Conservation (phyloP, 2,888 invertebrate species). For the Eledone cirrhosa region DNA sequence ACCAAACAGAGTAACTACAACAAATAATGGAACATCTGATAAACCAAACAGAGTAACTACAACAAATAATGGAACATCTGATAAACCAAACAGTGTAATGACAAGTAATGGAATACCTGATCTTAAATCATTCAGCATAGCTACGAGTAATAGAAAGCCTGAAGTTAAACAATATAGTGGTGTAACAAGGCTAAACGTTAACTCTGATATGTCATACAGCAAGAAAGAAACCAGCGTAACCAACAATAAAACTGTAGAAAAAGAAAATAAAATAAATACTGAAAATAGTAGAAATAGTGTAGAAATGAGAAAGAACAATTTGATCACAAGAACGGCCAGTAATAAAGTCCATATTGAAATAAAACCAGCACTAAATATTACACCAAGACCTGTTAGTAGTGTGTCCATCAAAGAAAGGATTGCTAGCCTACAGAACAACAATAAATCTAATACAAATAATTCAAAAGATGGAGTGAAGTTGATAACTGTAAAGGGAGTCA, state of each 20-base stretch:
- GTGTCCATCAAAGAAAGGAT: conserved; percentile 45
- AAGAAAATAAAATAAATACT: conserved; percentile 7
- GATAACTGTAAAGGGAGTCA: conserved; percentile 43
- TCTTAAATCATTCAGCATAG: conserved; percentile 28
- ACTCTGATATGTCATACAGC: background rate
- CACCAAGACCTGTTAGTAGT: background rate
- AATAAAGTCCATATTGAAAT: conserved; percentile 15
- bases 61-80: background rate
- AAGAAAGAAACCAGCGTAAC: background rate
- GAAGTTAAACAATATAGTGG: background rate
- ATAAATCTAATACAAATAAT: conserved; percentile 33
- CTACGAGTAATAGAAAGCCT: conserved; percentile 21
- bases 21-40: background rate
- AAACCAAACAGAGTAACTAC: background rate
- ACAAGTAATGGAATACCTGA: background rate
- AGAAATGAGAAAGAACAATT: background rate
- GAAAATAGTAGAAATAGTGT: background rate
- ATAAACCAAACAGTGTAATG: background rate
- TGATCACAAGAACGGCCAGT: background rate
- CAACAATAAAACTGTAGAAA: background rate
- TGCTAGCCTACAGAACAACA: conserved; percentile 40
- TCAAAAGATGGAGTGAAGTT: conserved; percentile 36
- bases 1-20: conserved; percentile 30
- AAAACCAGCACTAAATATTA: background rate
- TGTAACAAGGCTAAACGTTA: background rate